phyloP scores from a whole-genome alignment of 2,113 vertebrate genomes.

The Centropristis striata region DNA sequence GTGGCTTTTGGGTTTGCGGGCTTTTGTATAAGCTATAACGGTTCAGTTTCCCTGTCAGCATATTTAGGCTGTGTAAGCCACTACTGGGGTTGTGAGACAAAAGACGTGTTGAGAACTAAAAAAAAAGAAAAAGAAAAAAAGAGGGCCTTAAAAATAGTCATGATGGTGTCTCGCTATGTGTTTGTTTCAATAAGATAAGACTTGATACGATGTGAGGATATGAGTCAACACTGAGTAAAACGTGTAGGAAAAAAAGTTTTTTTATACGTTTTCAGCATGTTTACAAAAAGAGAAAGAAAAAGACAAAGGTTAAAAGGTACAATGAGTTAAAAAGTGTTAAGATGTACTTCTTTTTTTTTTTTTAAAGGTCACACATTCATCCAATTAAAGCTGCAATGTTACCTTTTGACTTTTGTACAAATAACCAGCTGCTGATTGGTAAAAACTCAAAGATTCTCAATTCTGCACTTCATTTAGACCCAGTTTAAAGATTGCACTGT shows the following conservation, averaged over 20 bases:
- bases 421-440: background rate
- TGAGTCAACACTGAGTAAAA: background rate
- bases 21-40: conserved; percentile 80
- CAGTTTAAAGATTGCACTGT: background rate
- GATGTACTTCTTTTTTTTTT: background rate
- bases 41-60: conserved; percentile 84
- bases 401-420: background rate
- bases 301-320: background rate
- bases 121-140: conserved; percentile 10
- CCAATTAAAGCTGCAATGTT: background rate
- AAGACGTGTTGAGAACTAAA: conserved; percentile 41
- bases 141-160: conserved; percentile 35
- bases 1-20: conserved; percentile 86
- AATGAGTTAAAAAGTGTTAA: background rate
- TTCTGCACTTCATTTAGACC: background rate
- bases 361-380: no score
- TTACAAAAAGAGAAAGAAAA: background rate
- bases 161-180: background rate
- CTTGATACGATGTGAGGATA: no score
- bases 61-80: conserved; percentile 82
- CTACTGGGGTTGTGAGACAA: conserved; percentile 80
- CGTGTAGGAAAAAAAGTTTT: background rate
- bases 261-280: background rate
- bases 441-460: background rate
- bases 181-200: conserved; percentile 11